phyloP scores from a whole-genome alignment of 2,888 invertebrate genomes.

The Chalcosyrphus nemorum region DNA sequence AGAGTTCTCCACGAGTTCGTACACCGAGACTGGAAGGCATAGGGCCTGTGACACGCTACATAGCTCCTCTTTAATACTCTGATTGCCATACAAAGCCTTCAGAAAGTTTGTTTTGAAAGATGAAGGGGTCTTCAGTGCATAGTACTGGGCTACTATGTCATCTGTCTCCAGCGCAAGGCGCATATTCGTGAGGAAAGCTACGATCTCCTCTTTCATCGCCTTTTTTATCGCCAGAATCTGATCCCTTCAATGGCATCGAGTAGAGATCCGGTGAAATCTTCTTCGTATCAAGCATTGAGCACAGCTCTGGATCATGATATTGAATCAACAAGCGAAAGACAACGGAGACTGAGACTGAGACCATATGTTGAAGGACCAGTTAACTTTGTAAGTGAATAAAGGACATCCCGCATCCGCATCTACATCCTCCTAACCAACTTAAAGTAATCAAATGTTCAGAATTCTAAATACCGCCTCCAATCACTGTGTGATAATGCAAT shows the following conservation, averaged over 20 bases:
- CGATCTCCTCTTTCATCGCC: conserved; percentile 87
- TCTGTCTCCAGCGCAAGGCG: conserved; percentile 94
- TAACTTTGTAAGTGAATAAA: no score
- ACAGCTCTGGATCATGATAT: conserved; percentile 98
- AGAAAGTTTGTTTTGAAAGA: conserved; percentile 94
- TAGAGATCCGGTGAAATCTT: conserved; percentile 96
- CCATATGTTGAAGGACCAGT: no score
- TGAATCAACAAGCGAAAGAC: conserved; percentile 89
- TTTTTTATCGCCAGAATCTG: conserved; percentile 90
- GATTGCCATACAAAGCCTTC: conserved; percentile 85
- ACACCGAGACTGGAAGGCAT: conserved; percentile 97
- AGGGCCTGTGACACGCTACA: conserved; percentile 87
- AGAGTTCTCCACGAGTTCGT: conserved; percentile 94
- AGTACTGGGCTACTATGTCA: conserved; percentile 98
- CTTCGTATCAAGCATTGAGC: conserved; percentile 97
- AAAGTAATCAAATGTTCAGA: no score
- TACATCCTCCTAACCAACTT: no score
- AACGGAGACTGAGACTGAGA: no score
- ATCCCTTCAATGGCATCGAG: conserved; percentile 91
- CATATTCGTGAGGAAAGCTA: conserved; percentile 88
- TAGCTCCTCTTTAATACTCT: conserved; percentile 84
- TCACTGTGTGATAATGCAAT: no score
- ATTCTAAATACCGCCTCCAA: no score
- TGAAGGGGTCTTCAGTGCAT: conserved; percentile 95
- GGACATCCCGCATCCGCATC: no score